Percentiles rank a stretch among this genome's conserved stretches.
These are phyloP conservation scores for Zeus faber DNA, from an alignment of 2,113 vertebrate species.

Conservation along the genomic window DNA sequence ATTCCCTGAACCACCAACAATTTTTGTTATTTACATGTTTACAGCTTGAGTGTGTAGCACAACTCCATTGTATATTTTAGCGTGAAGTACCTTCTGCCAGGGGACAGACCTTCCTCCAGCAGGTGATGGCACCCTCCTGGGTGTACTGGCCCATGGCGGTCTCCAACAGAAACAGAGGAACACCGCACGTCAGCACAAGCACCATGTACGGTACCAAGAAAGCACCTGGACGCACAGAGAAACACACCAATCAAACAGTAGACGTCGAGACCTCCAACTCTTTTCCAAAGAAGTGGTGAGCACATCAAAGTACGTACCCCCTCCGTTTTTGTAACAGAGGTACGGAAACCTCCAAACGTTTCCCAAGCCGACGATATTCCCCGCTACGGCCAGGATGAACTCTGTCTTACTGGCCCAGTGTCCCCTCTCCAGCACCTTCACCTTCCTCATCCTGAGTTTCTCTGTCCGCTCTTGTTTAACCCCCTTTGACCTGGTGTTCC, in stretches of 20 bases:
- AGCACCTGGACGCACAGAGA: slow-evolving; percentile 52
- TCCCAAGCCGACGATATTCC: slow-evolving; percentile 70
- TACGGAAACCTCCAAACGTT: slow-evolving; percentile 79
- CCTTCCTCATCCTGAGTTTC: not conserved
- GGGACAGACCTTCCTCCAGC: slow-evolving; percentile 73
- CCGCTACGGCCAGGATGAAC: slow-evolving; percentile 71
- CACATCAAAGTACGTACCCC: slow-evolving; percentile 73
- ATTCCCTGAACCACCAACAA: not conserved
- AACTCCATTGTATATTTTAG: not conserved
- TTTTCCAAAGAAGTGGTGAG: no score
- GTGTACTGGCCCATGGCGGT: slow-evolving; percentile 70
- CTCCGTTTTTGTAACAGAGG: slow-evolving; percentile 78
- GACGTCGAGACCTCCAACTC: no score
- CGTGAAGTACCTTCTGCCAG: slow-evolving; percentile 72
- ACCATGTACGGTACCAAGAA: slow-evolving; percentile 75
- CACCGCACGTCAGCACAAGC: slow-evolving; percentile 67
- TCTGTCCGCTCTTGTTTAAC: not conserved
- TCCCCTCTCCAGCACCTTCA: slow-evolving; percentile 58
- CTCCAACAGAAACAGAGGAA: slow-evolving; percentile 74
- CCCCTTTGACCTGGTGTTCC: not conserved
- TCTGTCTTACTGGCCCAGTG: slow-evolving; percentile 71
- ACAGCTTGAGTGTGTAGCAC: not conserved
- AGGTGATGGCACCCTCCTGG: slow-evolving; percentile 68
- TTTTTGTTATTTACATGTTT: not conserved
- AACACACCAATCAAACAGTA: not conserved